Conservation (phyloP, 2,888 invertebrate species). For the Pyralis farinalis region DNA sequence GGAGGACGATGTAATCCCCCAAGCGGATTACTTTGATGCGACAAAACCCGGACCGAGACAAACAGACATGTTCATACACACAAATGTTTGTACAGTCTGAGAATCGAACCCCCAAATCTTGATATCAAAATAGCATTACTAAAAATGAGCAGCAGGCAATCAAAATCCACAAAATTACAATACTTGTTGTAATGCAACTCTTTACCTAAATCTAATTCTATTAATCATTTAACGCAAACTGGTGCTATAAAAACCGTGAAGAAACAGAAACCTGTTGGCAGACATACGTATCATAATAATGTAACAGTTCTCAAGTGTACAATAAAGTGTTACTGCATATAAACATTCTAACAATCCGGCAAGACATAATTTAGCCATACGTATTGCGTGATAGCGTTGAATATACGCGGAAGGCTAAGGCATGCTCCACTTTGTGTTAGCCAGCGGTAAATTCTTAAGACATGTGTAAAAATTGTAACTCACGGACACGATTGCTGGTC, state of each 20-base stretch:
- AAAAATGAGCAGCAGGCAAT: too few relatives aligned
- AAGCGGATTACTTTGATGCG: too few relatives aligned
- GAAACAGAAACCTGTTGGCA: slow-evolving; percentile 1
- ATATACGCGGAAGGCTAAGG: slow-evolving; percentile 36
- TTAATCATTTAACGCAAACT: not conserved
- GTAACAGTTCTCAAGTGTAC: slow-evolving; percentile 23
- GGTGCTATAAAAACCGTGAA: not conserved
- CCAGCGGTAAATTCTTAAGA: not conserved
- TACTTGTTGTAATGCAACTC: not conserved
- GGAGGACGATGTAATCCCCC: too few relatives aligned
- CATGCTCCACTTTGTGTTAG: slow-evolving; percentile 29
- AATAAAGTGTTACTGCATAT: slow-evolving; percentile 19
- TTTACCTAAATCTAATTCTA: not conserved
- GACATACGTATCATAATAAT: slow-evolving; percentile 11
- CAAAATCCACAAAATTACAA: too few relatives aligned
- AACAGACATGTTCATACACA: too few relatives aligned
- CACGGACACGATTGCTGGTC: too few relatives aligned
- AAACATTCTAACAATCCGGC: slow-evolving; percentile 17
- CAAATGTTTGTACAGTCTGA: too few relatives aligned
- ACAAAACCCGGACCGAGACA: too few relatives aligned
- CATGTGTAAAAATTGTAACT: slow-evolving; percentile 3
- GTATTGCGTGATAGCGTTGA: slow-evolving; percentile 35
- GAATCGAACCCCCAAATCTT: too few relatives aligned
- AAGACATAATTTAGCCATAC: slow-evolving; percentile 12
- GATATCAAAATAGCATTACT: too few relatives aligned